phyloP scores from a whole-genome alignment of 2,888 invertebrate species.

The Amblyjoppa proteus region DNA sequence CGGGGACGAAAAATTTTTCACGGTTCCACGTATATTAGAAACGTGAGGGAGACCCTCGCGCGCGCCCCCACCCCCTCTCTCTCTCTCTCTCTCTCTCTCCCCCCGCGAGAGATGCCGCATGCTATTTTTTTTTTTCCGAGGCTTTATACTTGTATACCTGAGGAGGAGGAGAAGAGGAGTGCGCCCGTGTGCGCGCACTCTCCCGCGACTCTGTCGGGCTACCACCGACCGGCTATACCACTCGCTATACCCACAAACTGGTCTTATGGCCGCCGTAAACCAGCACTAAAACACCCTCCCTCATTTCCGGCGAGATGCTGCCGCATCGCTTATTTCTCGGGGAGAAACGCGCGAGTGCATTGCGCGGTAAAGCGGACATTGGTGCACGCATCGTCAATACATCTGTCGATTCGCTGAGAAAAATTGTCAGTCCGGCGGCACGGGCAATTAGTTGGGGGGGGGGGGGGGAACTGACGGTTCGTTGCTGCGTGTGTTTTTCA shows the following conservation, averaged over 20 bases:
- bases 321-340: constrained; percentile 31
- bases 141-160: constrained; percentile 32
- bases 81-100: constrained; percentile 25
- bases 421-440: too few relatives aligned
- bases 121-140: constrained; percentile 29
- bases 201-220: constrained; percentile 9
- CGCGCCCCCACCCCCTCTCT: constrained; percentile 4
- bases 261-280: constrained; percentile 67
- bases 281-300: constrained; percentile 66
- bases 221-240: constrained; percentile 46
- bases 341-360: constrained; percentile 34
- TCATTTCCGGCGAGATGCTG: constrained; percentile 61
- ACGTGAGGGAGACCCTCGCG: not conserved
- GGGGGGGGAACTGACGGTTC: too few relatives aligned
- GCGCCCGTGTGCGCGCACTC: constrained; percentile 23
- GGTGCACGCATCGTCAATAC: constrained; percentile 56
- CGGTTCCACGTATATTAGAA: constrained; percentile 57
- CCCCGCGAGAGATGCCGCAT: constrained; percentile 37
- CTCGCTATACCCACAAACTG: constrained; percentile 67
- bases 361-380: constrained; percentile 63
- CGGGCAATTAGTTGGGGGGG: too few relatives aligned
- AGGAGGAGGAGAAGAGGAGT: constrained; percentile 8
- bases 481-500: too few relatives aligned
- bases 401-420: not conserved
- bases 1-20: constrained; percentile 55